These are phyloP conservation scores for Phalangium opilio DNA, from an alignment of 2,888 invertebrate species.

Conservation along the genomic window DNA sequence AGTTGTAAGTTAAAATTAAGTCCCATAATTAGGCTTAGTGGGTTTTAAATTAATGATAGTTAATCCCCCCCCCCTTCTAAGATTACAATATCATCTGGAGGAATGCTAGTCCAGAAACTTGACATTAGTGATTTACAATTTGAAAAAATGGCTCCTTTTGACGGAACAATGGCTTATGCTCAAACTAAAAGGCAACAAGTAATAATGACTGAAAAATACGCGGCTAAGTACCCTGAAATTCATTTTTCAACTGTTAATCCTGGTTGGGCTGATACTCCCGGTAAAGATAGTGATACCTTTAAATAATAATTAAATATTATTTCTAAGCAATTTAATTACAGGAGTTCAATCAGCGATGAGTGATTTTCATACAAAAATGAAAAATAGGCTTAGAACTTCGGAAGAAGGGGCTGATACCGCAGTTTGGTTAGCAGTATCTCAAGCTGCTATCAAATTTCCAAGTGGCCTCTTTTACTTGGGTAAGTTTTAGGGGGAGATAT, in stretches of 20 bases:
- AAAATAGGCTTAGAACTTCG: conserved; percentile 31
- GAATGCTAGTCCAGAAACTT: conserved; percentile 35
- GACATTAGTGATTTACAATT: conserved; percentile 33
- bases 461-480: conserved; percentile 35
- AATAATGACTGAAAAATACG: conserved; percentile 32
- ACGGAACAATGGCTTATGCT: conserved; percentile 36
- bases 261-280: conserved; percentile 38
- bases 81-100: conserved; percentile 35
- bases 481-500: conserved; percentile 8
- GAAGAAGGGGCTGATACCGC: conserved; percentile 36
- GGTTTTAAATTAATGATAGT: conserved; percentile 10
- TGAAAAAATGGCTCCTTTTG: conserved; percentile 33
- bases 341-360: conserved; percentile 27
- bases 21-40: too few species aligned
- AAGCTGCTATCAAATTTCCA: conserved; percentile 24
- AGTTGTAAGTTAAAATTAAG: conserved; percentile 24
- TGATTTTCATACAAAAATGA: conserved; percentile 34
- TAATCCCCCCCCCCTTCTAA: conserved; percentile 29
- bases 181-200: conserved; percentile 37
- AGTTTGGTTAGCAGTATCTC: conserved; percentile 34
- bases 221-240: conserved; percentile 29
- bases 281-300: conserved; percentile 13
- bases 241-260: conserved; percentile 37
- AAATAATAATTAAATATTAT: not conserved
- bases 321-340: conserved; percentile 13